Percentiles rank a stretch among this genome's conserved stretches.
Conservation (phyloP, 2,113 vertebrate genomes). For the Calonectris borealis region DNA sequence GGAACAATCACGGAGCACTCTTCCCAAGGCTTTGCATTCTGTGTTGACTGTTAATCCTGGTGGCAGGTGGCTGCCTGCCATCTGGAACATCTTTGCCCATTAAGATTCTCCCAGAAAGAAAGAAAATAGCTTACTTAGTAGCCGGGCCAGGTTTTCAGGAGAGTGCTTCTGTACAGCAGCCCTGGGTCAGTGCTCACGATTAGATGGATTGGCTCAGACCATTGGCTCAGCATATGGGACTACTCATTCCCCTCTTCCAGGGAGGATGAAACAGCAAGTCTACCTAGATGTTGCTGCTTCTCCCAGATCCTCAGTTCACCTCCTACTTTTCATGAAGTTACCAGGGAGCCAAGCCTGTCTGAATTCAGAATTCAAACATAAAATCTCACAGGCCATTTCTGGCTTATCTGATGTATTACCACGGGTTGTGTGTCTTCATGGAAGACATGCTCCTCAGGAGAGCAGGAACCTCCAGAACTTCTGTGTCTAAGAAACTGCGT, state of each 20-base stretch:
- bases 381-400: neutral
- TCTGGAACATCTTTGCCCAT: conserved; percentile 42
- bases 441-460: neutral
- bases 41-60: conserved; percentile 13
- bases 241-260: neutral
- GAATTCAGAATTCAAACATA: neutral
- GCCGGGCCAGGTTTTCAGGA: conserved; percentile 7
- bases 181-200: neutral
- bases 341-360: neutral
- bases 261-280: neutral
- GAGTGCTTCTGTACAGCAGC: conserved; percentile 28
- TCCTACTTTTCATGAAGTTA: neutral
- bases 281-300: neutral
- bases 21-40: neutral
- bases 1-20: neutral
- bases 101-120: conserved; percentile 42
- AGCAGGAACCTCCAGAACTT: neutral
- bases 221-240: neutral
- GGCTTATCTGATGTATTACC: neutral
- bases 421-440: neutral
- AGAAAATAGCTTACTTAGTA: conserved; percentile 50
- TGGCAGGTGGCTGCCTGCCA: conserved; percentile 56
- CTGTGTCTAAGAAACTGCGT: neutral
- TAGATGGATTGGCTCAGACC: neutral
- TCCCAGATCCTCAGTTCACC: conserved; percentile 15